phyloP scores from a whole-genome alignment of 2,797 vertebrate genomes.

The Scomberomorus guttatus region DNA sequence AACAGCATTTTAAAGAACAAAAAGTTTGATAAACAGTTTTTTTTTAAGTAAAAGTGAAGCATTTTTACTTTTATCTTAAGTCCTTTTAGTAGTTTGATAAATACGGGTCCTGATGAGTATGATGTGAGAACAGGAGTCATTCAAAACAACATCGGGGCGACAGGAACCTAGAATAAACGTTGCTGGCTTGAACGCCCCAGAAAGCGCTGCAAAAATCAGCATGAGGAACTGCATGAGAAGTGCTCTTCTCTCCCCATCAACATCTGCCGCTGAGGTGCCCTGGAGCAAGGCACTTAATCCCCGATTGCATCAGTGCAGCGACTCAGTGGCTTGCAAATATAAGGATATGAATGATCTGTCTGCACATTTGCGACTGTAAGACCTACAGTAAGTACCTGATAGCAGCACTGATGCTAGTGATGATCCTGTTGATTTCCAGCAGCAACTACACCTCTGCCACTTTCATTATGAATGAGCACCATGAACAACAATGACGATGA shows the following conservation, averaged over 20 bases:
- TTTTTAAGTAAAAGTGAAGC: too few relatives aligned
- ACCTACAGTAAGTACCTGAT: conserved; percentile 30
- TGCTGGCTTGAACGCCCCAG: neutral
- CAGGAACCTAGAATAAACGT: neutral
- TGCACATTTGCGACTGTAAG: conserved; percentile 23
- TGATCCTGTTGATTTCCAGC: conserved; percentile 17
- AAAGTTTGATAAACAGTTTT: too few relatives aligned
- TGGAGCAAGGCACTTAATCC: conserved; percentile 68
- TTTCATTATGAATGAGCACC: conserved; percentile 28
- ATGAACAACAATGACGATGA: conserved; percentile 4
- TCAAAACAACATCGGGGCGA: conserved; percentile 24
- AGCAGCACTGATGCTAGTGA: conserved; percentile 12
- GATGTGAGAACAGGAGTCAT: conserved; percentile 21
- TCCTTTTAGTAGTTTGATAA: neutral
- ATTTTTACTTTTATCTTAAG: too few relatives aligned
- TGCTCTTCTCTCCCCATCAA: conserved; percentile 1
- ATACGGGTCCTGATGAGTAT: conserved; percentile 20
- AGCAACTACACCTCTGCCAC: conserved; percentile 11
- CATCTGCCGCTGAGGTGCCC: conserved; percentile 44
- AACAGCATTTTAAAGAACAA: neutral
- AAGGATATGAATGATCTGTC: conserved; percentile 32
- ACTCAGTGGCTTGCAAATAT: conserved; percentile 7
- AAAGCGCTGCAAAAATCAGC: conserved; percentile 26
- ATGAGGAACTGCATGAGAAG: conserved; percentile 27
- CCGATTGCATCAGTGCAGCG: conserved; percentile 31